A percentile compares a stretch with the other conserved stretches of the same genome.
phyloP scores from a whole-genome alignment of 2,888 invertebrate species.

The Drosophila meridionalis region DNA sequence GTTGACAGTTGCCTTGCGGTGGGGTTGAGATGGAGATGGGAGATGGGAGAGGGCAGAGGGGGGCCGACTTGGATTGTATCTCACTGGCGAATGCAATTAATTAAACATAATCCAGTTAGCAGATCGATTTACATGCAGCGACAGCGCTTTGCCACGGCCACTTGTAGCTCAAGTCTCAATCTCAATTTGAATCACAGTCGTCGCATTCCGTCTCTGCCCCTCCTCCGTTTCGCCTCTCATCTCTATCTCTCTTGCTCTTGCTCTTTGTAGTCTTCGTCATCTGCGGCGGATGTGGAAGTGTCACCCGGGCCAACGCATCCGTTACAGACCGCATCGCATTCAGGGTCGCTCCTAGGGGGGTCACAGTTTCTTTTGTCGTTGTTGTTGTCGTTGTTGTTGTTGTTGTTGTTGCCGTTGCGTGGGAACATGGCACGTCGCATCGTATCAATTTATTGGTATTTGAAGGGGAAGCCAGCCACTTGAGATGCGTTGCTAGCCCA shows the following conservation, averaged over 20 bases:
- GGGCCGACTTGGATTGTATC: not conserved
- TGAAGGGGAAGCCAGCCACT: constrained; percentile 3
- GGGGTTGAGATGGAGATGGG: not conserved
- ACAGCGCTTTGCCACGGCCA: constrained; percentile 31
- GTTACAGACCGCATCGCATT: constrained; percentile 19
- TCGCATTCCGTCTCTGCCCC: not conserved
- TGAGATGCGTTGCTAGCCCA: constrained; percentile 17
- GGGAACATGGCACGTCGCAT: constrained; percentile 3
- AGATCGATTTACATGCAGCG: constrained; percentile 73
- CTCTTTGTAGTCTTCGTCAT: constrained; percentile 16
- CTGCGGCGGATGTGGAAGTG: constrained; percentile 30
- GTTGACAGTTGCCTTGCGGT: constrained; percentile 62
- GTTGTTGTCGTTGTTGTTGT: constrained; percentile 4
- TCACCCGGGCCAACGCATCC: constrained; percentile 10
- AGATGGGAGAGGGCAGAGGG: too few species aligned
- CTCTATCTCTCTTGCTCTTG: not conserved
- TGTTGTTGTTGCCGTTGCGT: constrained; percentile 6
- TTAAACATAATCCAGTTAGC: constrained; percentile 71
- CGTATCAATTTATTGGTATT: not conserved
- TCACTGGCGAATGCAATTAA: constrained; percentile 67
- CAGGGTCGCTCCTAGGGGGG: constrained; percentile 42
- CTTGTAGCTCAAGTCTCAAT: constrained; percentile 45
- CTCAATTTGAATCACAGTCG: constrained; percentile 3
- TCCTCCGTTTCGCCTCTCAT: not conserved
- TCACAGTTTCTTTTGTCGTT: constrained; percentile 17